Evolutionary conservation across 2,113 vertebrate species (phyloP).

Genomic region (Siphamia tubifer): DNA sequence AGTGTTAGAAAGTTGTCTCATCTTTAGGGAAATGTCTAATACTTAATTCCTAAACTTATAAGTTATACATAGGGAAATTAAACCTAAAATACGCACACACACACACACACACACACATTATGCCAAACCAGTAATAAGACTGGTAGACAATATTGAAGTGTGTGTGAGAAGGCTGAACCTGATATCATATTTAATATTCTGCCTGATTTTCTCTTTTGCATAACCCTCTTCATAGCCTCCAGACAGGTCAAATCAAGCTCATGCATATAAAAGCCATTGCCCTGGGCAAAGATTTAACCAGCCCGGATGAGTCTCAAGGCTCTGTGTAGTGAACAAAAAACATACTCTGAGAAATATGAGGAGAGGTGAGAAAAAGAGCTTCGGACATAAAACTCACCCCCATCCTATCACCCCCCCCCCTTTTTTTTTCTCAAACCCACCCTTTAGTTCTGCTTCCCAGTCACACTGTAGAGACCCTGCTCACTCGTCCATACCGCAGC

Average conservation of each 20-base stretch:
- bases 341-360: conserved; percentile 58
- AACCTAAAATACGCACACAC: neutral
- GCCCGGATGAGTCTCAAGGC: conserved; percentile 40
- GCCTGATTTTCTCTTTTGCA: conserved; percentile 51
- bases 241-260: conserved; percentile 67
- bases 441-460: conserved; percentile 57
- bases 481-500: conserved; percentile 73
- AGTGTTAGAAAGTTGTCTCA: too few relatives aligned
- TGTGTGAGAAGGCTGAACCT: neutral
- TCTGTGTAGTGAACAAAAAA: conserved; percentile 31
- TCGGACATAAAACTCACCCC: neutral
- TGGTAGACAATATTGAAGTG: neutral
- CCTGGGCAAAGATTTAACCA: conserved; percentile 61
- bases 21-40: too few relatives aligned
- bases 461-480: conserved; percentile 68
- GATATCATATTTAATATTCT: conserved; percentile 54
- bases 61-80: neutral
- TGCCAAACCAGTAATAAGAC: neutral
- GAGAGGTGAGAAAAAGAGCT: conserved; percentile 34
- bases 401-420: fast-evolving
- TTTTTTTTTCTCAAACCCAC: conserved; percentile 37
- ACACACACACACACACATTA: neutral
- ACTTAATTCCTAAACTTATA: too few relatives aligned
- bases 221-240: conserved; percentile 39
- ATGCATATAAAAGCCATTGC: conserved; percentile 67